Percentiles rank a stretch among this genome's conserved stretches.
Conservation (phyloP, 2,888 invertebrate genomes). For the Pseudoips prasinana region DNA sequence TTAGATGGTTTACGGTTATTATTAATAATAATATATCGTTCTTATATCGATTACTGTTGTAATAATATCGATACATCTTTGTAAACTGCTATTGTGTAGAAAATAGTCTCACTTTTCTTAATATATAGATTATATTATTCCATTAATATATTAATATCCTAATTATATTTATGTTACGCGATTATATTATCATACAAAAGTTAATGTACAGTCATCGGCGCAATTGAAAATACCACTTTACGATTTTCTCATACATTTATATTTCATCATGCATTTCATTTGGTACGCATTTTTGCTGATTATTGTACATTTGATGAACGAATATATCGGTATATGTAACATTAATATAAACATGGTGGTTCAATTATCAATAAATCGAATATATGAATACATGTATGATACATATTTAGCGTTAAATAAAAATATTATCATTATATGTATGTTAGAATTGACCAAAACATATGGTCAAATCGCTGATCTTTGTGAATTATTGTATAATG, state of each 20-base stretch:
- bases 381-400: slow-evolving; percentile 21
- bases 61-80: slow-evolving; percentile 16
- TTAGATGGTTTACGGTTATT: slow-evolving; percentile 18
- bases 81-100: slow-evolving; percentile 21
- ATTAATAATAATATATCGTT: slow-evolving; percentile 12
- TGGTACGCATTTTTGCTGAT: no score
- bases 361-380: no score
- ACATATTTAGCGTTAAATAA: slow-evolving; percentile 14
- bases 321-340: no score
- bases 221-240: no score
- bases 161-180: slow-evolving; percentile 22
- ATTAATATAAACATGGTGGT: no score
- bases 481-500: slow-evolving; percentile 12
- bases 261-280: no score
- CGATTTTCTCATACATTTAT: no score
- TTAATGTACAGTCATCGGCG: no score
- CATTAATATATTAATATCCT: slow-evolving; percentile 16
- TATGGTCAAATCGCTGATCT: slow-evolving; percentile 18
- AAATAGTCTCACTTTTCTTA: slow-evolving; percentile 18
- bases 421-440: slow-evolving; percentile 12
- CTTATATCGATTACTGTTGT: slow-evolving; percentile 14
- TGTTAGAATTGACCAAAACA: slow-evolving; percentile 12
- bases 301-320: no score
- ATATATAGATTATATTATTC: slow-evolving; percentile 30
- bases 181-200: no score